Percentiles rank a stretch among this genome's conserved stretches.
Evolutionary conservation across 2,113 vertebrate genomes (phyloP).

Genomic region (Ramphastos sulfuratus): DNA sequence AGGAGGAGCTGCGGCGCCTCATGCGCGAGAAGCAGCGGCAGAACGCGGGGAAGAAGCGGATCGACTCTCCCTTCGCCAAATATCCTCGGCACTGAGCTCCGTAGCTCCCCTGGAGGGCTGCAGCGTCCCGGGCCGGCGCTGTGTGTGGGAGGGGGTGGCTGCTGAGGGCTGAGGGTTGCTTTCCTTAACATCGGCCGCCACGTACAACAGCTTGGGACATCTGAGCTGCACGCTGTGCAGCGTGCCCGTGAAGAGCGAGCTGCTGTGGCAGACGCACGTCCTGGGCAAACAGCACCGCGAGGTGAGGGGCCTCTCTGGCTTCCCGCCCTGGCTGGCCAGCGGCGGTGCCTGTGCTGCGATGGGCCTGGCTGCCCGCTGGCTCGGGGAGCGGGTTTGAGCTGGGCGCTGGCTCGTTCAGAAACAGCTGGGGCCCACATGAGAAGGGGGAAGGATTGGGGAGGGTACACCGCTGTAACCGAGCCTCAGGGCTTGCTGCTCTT

Average conservation of each 20-base stretch:
- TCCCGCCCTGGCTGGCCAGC: not conserved
- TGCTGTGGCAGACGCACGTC: conserved; percentile 91
- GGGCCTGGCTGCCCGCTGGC: not conserved
- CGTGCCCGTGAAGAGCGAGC: conserved; percentile 85
- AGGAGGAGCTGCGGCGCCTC: conserved; percentile 90
- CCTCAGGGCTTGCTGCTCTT: fast-evolving
- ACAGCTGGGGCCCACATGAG: fast-evolving
- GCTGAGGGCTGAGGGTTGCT: not conserved
- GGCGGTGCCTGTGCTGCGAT: too few relatives aligned
- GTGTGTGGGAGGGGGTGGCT: not conserved
- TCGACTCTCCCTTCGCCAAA: conserved; percentile 92
- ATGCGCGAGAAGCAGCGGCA: conserved; percentile 91
- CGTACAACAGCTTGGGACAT: conserved; percentile 90
- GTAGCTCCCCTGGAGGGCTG: not conserved
- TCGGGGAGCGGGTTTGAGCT: not conserved
- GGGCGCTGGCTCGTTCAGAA: not conserved
- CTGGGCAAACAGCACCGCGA: conserved; percentile 93
- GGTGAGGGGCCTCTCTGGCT: conserved; percentile 45
- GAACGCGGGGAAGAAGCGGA: conserved; percentile 79
- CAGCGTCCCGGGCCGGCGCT: not conserved
- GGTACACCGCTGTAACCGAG: fast-evolving
- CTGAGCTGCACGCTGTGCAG: conserved; percentile 88
- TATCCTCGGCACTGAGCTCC: conserved; percentile 60
- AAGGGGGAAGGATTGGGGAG: not conserved
- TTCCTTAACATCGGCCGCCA: conserved; percentile 64